Evolutionary conservation across 64 coral and sea anemone genomes (phyloP).

Genomic region (Actinia equina): DNA sequence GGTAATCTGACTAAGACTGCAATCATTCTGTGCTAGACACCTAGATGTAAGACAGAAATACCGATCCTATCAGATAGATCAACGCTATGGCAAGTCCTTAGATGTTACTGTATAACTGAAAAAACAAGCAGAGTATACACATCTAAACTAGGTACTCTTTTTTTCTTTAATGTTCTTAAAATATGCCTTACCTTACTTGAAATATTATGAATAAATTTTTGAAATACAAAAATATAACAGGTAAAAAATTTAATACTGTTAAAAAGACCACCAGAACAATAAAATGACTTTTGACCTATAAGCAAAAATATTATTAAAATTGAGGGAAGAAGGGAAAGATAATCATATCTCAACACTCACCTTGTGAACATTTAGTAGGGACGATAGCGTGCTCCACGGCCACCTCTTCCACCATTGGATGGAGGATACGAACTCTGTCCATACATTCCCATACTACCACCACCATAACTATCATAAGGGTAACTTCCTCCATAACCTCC

Average conservation of each 20-base stretch:
- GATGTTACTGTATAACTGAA: background rate
- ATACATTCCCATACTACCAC: conserved; percentile 54
- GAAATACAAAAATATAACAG: background rate
- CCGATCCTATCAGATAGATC: background rate
- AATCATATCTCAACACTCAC: background rate
- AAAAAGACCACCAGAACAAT: background rate
- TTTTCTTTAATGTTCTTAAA: background rate
- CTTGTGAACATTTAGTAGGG: conserved; percentile 65
- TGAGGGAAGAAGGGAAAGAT: too few relatives aligned
- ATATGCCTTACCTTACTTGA: background rate
- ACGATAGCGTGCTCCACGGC: conserved; percentile 42
- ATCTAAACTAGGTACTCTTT: background rate
- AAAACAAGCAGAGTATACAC: background rate
- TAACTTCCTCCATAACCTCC: conserved; percentile 15
- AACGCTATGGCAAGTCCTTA: background rate
- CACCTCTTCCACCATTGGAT: conserved; percentile 21
- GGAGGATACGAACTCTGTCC: conserved; percentile 19
- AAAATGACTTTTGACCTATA: too few relatives aligned
- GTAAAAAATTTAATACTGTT: background rate
- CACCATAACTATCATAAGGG: background rate
- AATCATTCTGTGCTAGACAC: conserved; percentile 22
- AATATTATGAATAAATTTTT: too few relatives aligned
- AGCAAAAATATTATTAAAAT: too few relatives aligned
- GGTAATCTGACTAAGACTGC: conserved; percentile 11
- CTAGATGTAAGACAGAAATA: conserved; percentile 21